A percentile compares a stretch with the other conserved stretches of the same genome.
phyloP scores from a whole-genome alignment of 2,888 invertebrate genomes.

The Sarcophaga subvicina region DNA sequence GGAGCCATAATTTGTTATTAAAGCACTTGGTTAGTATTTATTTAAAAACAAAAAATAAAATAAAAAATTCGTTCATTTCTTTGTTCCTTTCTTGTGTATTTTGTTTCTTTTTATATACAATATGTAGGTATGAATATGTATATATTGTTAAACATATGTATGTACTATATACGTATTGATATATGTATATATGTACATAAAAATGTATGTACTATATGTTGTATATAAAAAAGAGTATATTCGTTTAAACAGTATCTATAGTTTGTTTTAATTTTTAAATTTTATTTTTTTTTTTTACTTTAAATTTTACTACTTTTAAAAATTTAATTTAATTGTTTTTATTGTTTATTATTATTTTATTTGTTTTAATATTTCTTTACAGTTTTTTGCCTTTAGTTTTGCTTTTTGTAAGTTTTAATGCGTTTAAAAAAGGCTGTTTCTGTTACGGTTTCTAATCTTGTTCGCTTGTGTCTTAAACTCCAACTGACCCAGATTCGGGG shows the following conservation, averaged over 20 bases:
- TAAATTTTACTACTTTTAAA: not conserved
- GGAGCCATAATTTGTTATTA: slow-evolving; percentile 9
- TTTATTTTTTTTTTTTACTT: not conserved
- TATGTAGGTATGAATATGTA: slow-evolving; percentile 26
- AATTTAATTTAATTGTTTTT: not conserved
- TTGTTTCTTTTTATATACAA: slow-evolving; percentile 2
- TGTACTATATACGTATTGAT: not conserved
- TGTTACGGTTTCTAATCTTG: slow-evolving; percentile 44
- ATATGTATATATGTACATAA: slow-evolving; percentile 3
- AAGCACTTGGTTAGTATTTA: slow-evolving; percentile 53
- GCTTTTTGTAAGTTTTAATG: not conserved
- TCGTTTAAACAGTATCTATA: too few species aligned
- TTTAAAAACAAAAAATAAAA: not conserved
- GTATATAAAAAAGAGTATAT: not conserved
- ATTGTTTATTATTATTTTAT: not conserved
- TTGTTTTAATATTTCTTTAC: not conserved
- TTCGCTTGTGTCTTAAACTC: slow-evolving; percentile 68
- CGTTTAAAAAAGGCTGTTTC: slow-evolving; percentile 20
- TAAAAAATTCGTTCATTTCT: not conserved
- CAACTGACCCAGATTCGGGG: slow-evolving; percentile 69
- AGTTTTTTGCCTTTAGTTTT: slow-evolving; percentile 11
- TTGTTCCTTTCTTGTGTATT: slow-evolving; percentile 13
- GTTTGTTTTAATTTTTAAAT: not conserved
- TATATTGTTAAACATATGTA: slow-evolving; percentile 38
- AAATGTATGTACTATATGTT: not conserved